Percentiles rank a stretch among this genome's conserved stretches.
Conservation (phyloP, 2,113 vertebrate genomes). For the Neolamprologus kungweensis region DNA sequence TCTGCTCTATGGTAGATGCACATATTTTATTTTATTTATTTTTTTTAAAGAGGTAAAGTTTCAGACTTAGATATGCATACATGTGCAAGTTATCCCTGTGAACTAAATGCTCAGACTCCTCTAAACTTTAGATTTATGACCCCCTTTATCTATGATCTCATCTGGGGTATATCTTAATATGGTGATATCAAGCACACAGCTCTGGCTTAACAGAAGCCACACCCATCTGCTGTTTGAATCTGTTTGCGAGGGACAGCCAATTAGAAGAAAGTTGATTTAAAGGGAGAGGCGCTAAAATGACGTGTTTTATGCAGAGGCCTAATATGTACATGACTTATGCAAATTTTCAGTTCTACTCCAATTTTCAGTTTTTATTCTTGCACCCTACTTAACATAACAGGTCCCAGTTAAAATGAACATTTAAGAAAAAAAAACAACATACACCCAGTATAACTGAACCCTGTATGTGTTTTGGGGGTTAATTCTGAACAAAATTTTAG, state of each 20-base stretch:
- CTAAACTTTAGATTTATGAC: not conserved
- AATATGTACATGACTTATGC: not conserved
- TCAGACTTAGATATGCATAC: not conserved
- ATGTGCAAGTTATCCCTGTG: not conserved
- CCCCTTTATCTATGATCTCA: not conserved
- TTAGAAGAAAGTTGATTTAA: not conserved
- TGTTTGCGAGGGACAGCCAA: not conserved
- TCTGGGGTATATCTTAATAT: not conserved
- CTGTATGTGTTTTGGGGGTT: not conserved
- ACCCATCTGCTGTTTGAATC: not conserved
- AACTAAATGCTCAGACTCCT: not conserved
- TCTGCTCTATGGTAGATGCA: not conserved
- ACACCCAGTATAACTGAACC: not conserved
- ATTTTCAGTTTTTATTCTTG: not conserved
- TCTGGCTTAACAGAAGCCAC: not conserved
- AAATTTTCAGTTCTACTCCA: not conserved
- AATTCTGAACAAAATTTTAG: not conserved
- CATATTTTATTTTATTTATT: not conserved
- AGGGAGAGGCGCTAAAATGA: not conserved
- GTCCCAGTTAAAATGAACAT: not conserved
- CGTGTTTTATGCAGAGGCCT: not conserved
- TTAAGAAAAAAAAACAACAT: not conserved
- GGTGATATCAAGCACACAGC: not conserved
- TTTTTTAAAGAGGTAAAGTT: not conserved
- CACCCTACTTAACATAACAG: not conserved